These are phyloP conservation scores for Listronotus bonariensis DNA, from an alignment of 1,140 invertebrate genomes.

Conservation along the genomic window DNA sequence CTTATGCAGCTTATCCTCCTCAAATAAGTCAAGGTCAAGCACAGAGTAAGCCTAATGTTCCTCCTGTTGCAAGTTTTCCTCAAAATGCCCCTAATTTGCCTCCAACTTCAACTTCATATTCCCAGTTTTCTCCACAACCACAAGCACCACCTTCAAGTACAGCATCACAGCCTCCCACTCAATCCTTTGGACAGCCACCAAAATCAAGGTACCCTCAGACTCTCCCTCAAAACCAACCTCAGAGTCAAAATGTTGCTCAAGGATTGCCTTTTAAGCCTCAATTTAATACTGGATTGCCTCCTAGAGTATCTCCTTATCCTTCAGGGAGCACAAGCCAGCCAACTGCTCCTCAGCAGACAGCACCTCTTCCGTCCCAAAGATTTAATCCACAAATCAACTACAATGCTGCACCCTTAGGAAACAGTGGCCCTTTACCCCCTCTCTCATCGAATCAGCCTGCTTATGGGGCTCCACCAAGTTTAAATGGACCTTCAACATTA, in stretches of 20 bases:
- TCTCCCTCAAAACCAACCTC: neutral
- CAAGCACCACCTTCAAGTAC: conserved; percentile 4
- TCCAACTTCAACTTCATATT: neutral
- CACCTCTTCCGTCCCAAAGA: conserved; percentile 13
- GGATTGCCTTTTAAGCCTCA: neutral
- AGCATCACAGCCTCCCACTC: neutral
- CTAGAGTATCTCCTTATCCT: neutral
- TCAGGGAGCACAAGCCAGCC: neutral
- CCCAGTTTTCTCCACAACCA: conserved; percentile 5
- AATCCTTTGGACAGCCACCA: neutral
- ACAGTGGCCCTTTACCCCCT: conserved; percentile 1
- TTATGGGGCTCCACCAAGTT: conserved; percentile 9
- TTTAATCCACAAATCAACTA: conserved; percentile 25
- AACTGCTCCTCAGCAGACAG: neutral
- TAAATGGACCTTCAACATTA: conserved; percentile 12
- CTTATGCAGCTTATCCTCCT: neutral
- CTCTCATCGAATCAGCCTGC: conserved; percentile 3
- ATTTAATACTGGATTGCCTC: conserved; percentile 22
- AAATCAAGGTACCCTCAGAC: conserved; percentile 21
- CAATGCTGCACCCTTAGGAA: conserved; percentile 5
- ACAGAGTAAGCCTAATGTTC: neutral
- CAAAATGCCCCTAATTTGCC: neutral
- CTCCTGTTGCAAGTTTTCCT: neutral
- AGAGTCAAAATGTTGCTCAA: neutral
- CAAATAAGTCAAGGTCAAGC: neutral